Base-by-base conservation (phyloP, 2,888 invertebrate genomes). In the Platerodrilus igneus region DNA sequence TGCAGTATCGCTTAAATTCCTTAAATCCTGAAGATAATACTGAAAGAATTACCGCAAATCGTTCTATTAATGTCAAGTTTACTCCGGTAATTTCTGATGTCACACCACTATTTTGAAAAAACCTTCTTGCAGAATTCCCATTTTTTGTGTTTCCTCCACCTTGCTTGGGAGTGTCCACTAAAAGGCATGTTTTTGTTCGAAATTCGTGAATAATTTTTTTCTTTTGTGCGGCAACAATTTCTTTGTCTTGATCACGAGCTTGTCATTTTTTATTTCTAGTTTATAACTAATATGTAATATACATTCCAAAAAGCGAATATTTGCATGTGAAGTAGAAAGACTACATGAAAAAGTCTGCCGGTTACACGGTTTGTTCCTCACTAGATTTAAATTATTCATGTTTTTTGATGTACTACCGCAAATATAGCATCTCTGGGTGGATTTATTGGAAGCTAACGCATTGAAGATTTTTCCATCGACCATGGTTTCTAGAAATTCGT, bases 281-380 rank as follows among this genome's bases (percentile, higher is more conserved):
- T 16, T 14, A 16, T 34, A 34, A n/a, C 13, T 8, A 19, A 34
- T 34, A 18, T 34, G 34, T 11, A 34, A 16, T 2, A 34, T 17
- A 34, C 34, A 26, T 18, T 34, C 34, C 31, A 31, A 21, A 6
- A 31, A 21, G 8, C 31, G 13, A 2, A 20, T 31, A 6, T 31
- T 13, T 2, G 21, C 31, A 14, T 31, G 31, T 13, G 21, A 6
- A n/a, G 22, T 31, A 2, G 31, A 31, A 13, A 31, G 14, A 2
- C 30, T 20, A 11, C 20, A 19, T 4, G 20, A 30, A 8, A 26
- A 26, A 8, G 26, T 26, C 2, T 26, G 13, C 2, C 7, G 7
- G 15, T 26, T 15, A 26, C 26, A 4, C 3, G 2, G n/a, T 26
- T 2, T 15, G 5, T 13, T 15, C 4, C 15, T 15, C 8, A 26